These are phyloP conservation scores for Poeciliopsis paucimaculata DNA, from an alignment of 2,797 vertebrate genomes.

Conservation along the genomic window DNA sequence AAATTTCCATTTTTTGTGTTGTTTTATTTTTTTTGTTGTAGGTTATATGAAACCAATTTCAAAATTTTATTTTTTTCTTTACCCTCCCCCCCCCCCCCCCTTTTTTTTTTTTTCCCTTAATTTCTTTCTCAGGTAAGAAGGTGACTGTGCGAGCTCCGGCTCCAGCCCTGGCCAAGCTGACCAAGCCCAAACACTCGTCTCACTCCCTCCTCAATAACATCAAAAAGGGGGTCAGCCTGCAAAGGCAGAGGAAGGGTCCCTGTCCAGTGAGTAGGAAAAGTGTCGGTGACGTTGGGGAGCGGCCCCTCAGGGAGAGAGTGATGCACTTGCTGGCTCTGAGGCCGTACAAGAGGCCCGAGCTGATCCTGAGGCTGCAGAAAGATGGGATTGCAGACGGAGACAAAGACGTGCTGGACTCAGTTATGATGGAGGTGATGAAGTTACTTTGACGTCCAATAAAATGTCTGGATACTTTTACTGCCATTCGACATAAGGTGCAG, in stretches of 20 bases:
- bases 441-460: neutral
- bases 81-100: accelerated
- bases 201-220: constrained; percentile 77
- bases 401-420: constrained; percentile 84
- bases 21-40: neutral
- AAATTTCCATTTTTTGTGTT: no score
- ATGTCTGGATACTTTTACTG: neutral
- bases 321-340: constrained; percentile 91
- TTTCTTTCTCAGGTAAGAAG: constrained; percentile 82
- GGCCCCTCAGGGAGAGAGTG: constrained; percentile 87
- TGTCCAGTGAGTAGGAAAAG: constrained; percentile 31
- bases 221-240: neutral
- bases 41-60: no score
- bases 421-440: constrained; percentile 85
- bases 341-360: constrained; percentile 89
- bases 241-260: constrained; percentile 48
- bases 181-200: constrained; percentile 83
- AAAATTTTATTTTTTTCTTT: no score
- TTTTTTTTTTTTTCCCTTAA: constrained; percentile 5
- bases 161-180: constrained; percentile 79
- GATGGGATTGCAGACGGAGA: constrained; percentile 86
- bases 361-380: constrained; percentile 89
- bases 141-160: constrained; percentile 88
- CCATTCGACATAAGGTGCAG: neutral
- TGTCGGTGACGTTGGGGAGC: constrained; percentile 76